Evolutionary conservation across 2,113 vertebrate genomes (phyloP).

Genomic region (Cyanoliseus patagonus): DNA sequence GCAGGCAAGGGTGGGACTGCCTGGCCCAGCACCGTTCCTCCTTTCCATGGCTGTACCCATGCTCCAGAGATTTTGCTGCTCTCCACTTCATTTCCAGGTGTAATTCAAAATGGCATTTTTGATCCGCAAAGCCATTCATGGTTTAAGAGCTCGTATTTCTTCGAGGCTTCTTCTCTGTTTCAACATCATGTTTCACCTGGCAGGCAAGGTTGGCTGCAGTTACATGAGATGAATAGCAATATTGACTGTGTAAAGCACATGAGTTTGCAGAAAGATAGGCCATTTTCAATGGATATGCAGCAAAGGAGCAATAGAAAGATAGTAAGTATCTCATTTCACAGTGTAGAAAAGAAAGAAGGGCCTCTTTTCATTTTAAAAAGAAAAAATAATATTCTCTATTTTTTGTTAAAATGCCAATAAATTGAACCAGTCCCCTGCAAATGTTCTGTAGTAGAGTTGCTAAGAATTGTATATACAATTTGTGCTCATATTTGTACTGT

Average conservation of each 20-base stretch:
- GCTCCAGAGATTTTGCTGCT: neutral
- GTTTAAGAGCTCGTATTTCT: conserved; percentile 32
- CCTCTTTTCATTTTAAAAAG: neutral
- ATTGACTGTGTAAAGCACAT: conserved; percentile 25
- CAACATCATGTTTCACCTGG: conserved; percentile 48
- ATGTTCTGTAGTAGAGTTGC: neutral
- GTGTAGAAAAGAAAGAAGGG: neutral
- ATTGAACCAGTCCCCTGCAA: neutral
- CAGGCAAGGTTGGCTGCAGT: conserved; percentile 41
- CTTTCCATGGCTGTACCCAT: accelerated
- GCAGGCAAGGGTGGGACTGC: neutral
- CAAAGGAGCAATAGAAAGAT: neutral
- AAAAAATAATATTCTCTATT: neutral
- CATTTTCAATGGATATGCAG: neutral
- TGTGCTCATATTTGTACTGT: neutral
- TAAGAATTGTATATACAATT: neutral
- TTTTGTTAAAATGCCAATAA: neutral
- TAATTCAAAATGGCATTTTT: conserved; percentile 49
- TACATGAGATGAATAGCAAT: conserved; percentile 41
- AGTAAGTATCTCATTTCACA: neutral
- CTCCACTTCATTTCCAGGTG: conserved; percentile 28
- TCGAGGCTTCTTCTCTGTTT: conserved; percentile 2
- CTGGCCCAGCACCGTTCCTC: neutral
- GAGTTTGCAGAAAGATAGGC: neutral
- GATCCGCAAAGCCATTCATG: conserved; percentile 17